Evolutionary conservation across 2,888 invertebrate genomes (phyloP).

Genomic region (Melieria crassipennis): DNA sequence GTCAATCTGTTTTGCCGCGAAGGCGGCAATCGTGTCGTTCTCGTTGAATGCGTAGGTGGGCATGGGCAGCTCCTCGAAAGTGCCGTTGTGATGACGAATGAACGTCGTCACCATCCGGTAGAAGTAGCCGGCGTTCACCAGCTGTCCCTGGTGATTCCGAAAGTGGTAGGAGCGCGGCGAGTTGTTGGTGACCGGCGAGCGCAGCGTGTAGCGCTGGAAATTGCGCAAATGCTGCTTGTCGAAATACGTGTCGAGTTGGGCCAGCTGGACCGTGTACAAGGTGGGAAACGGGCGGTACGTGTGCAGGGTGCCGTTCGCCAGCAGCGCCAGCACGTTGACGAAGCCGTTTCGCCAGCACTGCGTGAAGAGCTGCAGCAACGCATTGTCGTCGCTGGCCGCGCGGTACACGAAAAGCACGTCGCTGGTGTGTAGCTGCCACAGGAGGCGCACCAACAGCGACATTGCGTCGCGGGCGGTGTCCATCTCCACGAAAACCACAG

Average conservation of each 20-base stretch:
- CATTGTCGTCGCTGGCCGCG: not conserved
- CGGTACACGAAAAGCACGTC: slow-evolving; percentile 31
- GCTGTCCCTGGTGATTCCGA: slow-evolving; percentile 38
- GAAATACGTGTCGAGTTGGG: slow-evolving; percentile 35
- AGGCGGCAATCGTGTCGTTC: slow-evolving; percentile 19
- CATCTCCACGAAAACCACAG: not conserved
- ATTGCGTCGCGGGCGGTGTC: not conserved
- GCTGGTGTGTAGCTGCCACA: slow-evolving; percentile 36
- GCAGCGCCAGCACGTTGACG: slow-evolving; percentile 42
- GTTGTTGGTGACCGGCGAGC: slow-evolving; percentile 26
- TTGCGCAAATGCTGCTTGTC: slow-evolving; percentile 39
- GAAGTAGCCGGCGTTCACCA: slow-evolving; percentile 49
- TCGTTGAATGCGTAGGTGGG: not conserved
- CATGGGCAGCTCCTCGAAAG: not conserved
- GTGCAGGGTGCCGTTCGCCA: slow-evolving; percentile 32
- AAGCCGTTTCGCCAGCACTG: slow-evolving; percentile 50
- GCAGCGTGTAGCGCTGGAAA: slow-evolving; percentile 44
- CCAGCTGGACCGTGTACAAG: slow-evolving; percentile 36
- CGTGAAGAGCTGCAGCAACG: slow-evolving; percentile 40
- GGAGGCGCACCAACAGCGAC: not conserved
- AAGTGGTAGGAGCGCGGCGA: slow-evolving; percentile 36
- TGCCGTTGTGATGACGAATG: slow-evolving; percentile 49
- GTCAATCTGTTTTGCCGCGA: slow-evolving; percentile 42
- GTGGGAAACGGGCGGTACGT: slow-evolving; percentile 49
- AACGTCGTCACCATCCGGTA: slow-evolving; percentile 45